Base-by-base conservation (phyloP, 2,888 invertebrate genomes). In the Latheticus oryzae region DNA sequence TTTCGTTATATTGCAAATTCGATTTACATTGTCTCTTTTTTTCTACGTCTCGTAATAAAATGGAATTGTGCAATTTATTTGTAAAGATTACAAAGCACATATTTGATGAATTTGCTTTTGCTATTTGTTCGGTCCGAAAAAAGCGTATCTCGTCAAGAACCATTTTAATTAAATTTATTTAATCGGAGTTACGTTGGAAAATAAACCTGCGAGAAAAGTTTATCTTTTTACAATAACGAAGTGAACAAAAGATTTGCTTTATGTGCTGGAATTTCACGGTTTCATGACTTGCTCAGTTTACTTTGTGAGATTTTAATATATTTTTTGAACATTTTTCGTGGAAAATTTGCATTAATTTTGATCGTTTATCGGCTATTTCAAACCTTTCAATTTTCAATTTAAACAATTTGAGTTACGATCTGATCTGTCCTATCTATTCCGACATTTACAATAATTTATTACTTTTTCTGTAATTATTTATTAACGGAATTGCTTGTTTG, bases 381-480 rank as follows among this genome's bases (percentile, higher is more conserved):
- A 33, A 8, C 38, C 19, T 13, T 48, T 23, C 54, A 32, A 24
- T 47, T 45, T 48, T 40, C 30, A 48, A 55, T 55, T 48, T 40
- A 15, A 42, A 55, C 55, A 48, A 42, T 47, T 48, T 55, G 55
- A 55, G 42, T 48, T 55, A 55, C 21, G 40, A 55, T 48, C 24
- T 23, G 33, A 38, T 24, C 32, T 33, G 48, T 55, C 33, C 30
- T 40, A 28, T 45, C 45, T 45, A 47, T 42, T 32, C 26, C 30
- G 21, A 45, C 37, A 15, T 38, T 38, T 12, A n/a, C 38, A 16
- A 12, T 48, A 48, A 55, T 55, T 55, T 55, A 55, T 48, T 40
- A 17, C 55, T 55, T 55, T 55, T 55, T 55, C 45, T 48, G 55
- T 28, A 48, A 55, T 55, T 55, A 55, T 55, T 55, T 55, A 55